Conservation (phyloP, 2,888 invertebrate genomes). For the Synanthedon tipuliformis region DNA sequence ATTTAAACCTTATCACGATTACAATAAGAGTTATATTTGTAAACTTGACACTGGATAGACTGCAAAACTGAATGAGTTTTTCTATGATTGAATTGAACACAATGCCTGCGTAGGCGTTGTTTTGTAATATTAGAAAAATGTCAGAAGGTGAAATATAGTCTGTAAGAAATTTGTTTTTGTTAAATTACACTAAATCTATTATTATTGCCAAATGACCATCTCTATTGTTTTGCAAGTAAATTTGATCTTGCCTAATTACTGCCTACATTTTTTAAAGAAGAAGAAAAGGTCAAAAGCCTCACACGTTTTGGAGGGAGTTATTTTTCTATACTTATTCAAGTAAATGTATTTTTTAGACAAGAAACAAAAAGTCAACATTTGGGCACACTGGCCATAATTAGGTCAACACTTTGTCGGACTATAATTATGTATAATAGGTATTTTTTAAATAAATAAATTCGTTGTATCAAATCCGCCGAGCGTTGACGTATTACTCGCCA, state of each 20-base stretch:
- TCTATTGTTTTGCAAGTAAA: not conserved
- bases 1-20: not conserved
- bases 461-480: too few relatives aligned
- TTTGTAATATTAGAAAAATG: constrained; percentile 44
- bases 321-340: too few relatives aligned
- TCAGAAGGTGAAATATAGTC: constrained; percentile 24
- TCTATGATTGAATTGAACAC: constrained; percentile 26
- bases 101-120: constrained; percentile 42
- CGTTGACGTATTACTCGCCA: too few relatives aligned
- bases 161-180: constrained; percentile 10
- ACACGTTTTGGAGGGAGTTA: too few relatives aligned
- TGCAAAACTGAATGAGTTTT: not conserved
- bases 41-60: not conserved
- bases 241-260: not conserved
- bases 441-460: too few relatives aligned
- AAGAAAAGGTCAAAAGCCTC: too few relatives aligned
- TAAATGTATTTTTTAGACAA: too few relatives aligned
- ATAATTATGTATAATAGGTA: too few relatives aligned
- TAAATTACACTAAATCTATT: not conserved
- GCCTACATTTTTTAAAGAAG: too few relatives aligned
- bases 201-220: not conserved
- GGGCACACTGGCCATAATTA: too few relatives aligned
- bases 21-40: not conserved
- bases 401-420: too few relatives aligned
- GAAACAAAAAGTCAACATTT: too few relatives aligned